Percentiles rank a stretch among this genome's conserved stretches.
Evolutionary conservation across 2,113 vertebrate species (phyloP).

Genomic region (Pituophis catenifer): DNA sequence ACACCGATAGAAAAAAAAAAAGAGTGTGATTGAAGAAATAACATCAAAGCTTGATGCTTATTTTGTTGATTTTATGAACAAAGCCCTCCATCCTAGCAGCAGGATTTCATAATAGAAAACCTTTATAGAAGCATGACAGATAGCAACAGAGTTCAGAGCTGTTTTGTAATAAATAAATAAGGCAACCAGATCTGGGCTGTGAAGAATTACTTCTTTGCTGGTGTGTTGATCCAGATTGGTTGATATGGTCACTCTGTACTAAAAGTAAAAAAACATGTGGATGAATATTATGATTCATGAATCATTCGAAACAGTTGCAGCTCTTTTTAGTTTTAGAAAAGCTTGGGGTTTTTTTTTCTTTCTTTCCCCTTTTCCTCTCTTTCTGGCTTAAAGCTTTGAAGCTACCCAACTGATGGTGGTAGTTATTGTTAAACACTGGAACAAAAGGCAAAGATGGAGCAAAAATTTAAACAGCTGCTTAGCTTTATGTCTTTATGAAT

Average conservation of each 20-base stretch:
- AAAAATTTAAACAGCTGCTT: conserved; percentile 20
- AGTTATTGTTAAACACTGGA: neutral
- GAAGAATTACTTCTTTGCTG: neutral
- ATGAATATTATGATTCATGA: neutral
- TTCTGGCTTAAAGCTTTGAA: neutral
- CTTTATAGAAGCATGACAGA: neutral
- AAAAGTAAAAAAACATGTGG: neutral
- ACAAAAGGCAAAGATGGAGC: neutral
- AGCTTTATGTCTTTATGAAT: conserved; percentile 6
- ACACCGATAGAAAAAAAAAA: neutral
- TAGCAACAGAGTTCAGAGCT: neutral
- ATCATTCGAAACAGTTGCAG: neutral
- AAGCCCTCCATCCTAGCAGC: neutral
- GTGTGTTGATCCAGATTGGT: neutral
- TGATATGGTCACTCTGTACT: neutral
- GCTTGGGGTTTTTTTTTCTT: neutral
- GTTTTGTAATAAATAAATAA: conserved; percentile 2
- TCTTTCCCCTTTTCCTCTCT: neutral
- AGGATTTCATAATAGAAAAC: neutral
- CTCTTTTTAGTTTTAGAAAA: neutral
- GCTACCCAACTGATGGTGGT: neutral
- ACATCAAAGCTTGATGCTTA: neutral
- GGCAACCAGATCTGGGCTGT: neutral
- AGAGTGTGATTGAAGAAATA: neutral
- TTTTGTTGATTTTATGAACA: neutral